Evolutionary conservation across 2,888 invertebrate genomes (phyloP), one percentile per base, ranked within the genome.

Genomic region (Mycogona germanica): DNA sequence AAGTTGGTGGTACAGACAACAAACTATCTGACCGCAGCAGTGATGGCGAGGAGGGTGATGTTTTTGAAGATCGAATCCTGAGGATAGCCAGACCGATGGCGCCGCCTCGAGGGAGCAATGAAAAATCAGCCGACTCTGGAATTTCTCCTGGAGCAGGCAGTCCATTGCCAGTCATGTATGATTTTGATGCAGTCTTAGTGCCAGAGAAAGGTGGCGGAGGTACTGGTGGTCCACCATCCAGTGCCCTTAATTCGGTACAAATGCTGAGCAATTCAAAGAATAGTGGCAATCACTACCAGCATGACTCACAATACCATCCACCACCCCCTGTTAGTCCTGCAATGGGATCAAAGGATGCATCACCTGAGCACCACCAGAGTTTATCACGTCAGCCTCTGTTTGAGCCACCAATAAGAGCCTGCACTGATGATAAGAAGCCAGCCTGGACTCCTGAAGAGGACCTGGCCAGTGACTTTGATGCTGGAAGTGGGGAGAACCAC

Each of bases 361-460:
- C 51, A 53, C 60, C 48, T 58, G 53, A 66, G 19, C 40, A 41
- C 2, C 17, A 41, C 28, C 25, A 38, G 14, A 7, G 23, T 37
- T 17, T 40, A 21, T 26, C 23, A 14, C 26, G 30, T 14, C 12
- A 35, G 12, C n/a, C n/a, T 12, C n/a, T 35, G n/a, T 35, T 35
- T 12, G 35, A 2, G 19, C 51, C n/a, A 47, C 47, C 23, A 51
- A 55, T 14, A 49, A n/a, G n/a, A n/a, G 53, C 29, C 32, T 42
- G 38, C 32, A 48, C 46, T 21, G 21, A 55, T 40, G 29, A 41
- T 73, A 80, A 62, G 61, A 42, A 44, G 9, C 51, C 45, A 1
- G 32, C 50, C 0, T 88, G 87, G 88, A 87, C 87, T 0, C 87
- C 88, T 0, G 85, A 87, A 63, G 87, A 87, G 66, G 88, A 88